Evolutionary conservation across 2,797 vertebrate genomes (phyloP), one percentile per base, ranked within the genome.

Genomic region (Cuculus canorus): DNA sequence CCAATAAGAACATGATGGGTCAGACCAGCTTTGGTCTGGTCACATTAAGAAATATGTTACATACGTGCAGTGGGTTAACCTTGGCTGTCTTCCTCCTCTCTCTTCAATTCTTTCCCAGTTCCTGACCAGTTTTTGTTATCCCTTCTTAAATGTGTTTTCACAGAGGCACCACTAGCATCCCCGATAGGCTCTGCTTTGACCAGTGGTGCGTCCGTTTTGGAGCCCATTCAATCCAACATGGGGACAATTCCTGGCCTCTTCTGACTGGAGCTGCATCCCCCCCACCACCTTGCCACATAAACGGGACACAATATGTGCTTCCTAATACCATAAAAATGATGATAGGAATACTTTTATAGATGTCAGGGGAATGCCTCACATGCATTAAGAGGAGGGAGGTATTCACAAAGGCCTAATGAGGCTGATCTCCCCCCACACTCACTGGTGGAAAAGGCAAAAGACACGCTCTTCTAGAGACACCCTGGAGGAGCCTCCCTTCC

Each of bases 21-120:
- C n/a, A n/a, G n/a, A n/a, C n/a, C n/a, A n/a, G n/a, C n/a, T n/a
- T n/a, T n/a, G n/a, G n/a, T n/a, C n/a, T n/a, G n/a, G n/a, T 39
- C 39, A 39, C 39, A 39, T 39, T 39, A 39, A 39, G 39, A 39
- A 39, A 39, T 39, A 5, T 0, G 1, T 37, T 22, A 30, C 8
- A 19, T 5, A 2, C 0, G 0, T 35, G 15, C 37, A 35, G 17
- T 3, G 28, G 5, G 43, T 66, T 48, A 48, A 28, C 2, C 35
- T 35, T 80, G 43, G 47, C 47, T 69, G 14, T 5, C 50, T 76
- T 56, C 32, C 56, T n/a, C 45, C 47, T 33, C 28, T 63, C 14
- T 48, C 39, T 28, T 35, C 47, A 48, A 22, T 48, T 14, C 37
- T 63, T 57, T 28, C 25, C 54, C 0, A 0, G 32, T 27, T 60